Base-by-base conservation (phyloP, 2,888 invertebrate genomes). In the Elysia crispata region DNA sequence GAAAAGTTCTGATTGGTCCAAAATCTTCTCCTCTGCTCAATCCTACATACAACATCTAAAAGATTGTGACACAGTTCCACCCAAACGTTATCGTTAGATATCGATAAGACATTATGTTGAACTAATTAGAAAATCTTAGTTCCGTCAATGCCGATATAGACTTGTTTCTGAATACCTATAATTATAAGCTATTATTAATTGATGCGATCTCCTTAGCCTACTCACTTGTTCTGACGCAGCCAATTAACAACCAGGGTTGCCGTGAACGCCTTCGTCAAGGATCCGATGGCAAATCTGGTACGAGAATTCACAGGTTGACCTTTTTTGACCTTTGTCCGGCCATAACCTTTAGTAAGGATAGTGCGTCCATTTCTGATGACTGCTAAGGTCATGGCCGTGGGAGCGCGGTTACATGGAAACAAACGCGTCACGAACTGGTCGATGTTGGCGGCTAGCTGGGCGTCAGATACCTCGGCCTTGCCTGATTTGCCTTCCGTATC, bases 221-320 rank as follows among this genome's bases (percentile, higher is more conserved):
- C 79, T 74, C 25, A 79, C 79, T 23, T 66, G 5, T 62, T 1
- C 23, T 64, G 74, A 18, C 66, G 73, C 5, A 79, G 23, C 74
- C 73, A 73, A 20, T 79, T 79, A 1, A 81, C 76, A 1, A 81
- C 64, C 41, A 83, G 41, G 5, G 81, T 81, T 1, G 83, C 67
- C 0, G 83, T 83, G 80, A 83, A 83, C 18, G 83, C 83, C 57
- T 83, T 83, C 30, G 83, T 81, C 77, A 83, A 60, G 0, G 81
- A 81, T 25, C 81, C 83, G 30, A 83, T 81, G 67, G 79, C 81
- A 49, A 83, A 83, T 33, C 67, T 72, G 5, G 83, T 81, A 23
- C 57, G 60, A 25, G 78, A 54, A 1, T 73, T 69, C 18, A 79
- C 79, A 11, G 60, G 49, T 11, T 67, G n/a, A 1, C 50, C 60